Base-by-base conservation (phyloP, 2,797 vertebrate genomes). In the Distichodus sexfasciatus region DNA sequence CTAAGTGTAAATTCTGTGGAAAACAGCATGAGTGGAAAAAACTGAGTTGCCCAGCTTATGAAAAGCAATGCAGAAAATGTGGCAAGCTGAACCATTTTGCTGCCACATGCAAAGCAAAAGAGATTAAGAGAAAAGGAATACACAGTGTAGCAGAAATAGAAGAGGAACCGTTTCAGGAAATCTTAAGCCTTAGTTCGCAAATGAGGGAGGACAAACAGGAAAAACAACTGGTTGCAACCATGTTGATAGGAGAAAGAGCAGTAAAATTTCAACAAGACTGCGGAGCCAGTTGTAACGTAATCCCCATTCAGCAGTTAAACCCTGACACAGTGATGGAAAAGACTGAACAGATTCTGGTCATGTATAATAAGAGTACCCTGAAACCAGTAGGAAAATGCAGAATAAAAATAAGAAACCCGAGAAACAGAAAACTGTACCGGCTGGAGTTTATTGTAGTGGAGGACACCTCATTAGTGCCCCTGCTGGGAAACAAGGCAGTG, bases 341-440 rank as follows among this genome's bases (percentile, higher is more conserved):
- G 3, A 67, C 47, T 4, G 11, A 71, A 44, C 53, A 71, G 21
- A 19, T 67, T 1, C 43, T 72, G 1, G 50, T 76, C 17, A 64
- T 76, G 43, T 64, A 76, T 24, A 72, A 72, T 21, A 68, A 64
- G 35, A 76, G 69, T n/a, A 76, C 64, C 4, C 24, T 66, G 11
- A 61, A 74, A 14, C 55, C 71, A 4, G 0, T 67, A 8, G 68
- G 46, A 9, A 75, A 75, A 59, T 64, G 76, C 14, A 63, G 5
- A 31, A 66, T 69, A 40, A 76, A 76, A 67, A 46, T 59, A n/a
- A 59, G 28, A 26, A 72, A 60, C 11, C 51, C 28, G 1, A 38
- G 65, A 58, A 76, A 69, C 64, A 69, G 40, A 19, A 76, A 72
- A 57, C 28, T 76, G n/a, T 68, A 76, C 14, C 3, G 3, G 0